These are phyloP conservation scores for Macrostomum lignano DNA, from an alignment of 1,140 invertebrate genomes.

Conservation along the genomic window DNA sequence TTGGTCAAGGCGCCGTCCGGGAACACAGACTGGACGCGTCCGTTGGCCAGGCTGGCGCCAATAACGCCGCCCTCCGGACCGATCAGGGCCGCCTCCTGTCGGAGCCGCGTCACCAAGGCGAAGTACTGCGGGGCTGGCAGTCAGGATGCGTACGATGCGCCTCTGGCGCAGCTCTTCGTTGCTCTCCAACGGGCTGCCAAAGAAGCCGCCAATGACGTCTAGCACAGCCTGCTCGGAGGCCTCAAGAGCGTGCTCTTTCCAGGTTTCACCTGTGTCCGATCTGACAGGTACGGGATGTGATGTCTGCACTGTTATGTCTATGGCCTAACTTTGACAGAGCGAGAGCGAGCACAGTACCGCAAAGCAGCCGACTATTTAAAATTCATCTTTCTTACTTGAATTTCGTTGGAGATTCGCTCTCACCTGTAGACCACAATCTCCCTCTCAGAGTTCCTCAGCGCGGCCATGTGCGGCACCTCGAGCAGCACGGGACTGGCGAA, in stretches of 20 bases:
- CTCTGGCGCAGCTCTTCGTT: constrained; percentile 32
- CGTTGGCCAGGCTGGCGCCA: constrained; percentile 66
- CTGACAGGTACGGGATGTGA: too few species aligned
- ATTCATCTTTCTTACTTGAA: too few species aligned
- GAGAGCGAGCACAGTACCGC: too few species aligned
- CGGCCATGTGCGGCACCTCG: constrained; percentile 83
- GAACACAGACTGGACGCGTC: constrained; percentile 85
- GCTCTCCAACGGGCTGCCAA: too few species aligned
- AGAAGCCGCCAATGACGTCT: too few species aligned
- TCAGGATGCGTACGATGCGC: constrained; percentile 61
- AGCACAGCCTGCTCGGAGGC: constrained; percentile 76
- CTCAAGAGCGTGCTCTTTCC: constrained; percentile 75
- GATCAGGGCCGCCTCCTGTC: constrained; percentile 78
- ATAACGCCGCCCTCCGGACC: constrained; percentile 85
- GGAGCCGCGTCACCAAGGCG: constrained; percentile 64
- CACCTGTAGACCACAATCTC: constrained; percentile 76
- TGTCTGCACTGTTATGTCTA: too few species aligned
- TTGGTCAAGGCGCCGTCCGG: constrained; percentile 64
- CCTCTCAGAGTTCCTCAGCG: constrained; percentile 61
- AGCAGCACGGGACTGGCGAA: constrained; percentile 53
- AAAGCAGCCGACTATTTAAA: too few species aligned
- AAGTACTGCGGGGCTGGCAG: constrained; percentile 89
- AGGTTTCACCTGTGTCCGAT: constrained; percentile 83
- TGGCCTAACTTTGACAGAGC: too few species aligned
- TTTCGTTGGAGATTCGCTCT: too few species aligned